phyloP scores from a whole-genome alignment of 2,113 vertebrate species.

The Corythornis vintsioides region DNA sequence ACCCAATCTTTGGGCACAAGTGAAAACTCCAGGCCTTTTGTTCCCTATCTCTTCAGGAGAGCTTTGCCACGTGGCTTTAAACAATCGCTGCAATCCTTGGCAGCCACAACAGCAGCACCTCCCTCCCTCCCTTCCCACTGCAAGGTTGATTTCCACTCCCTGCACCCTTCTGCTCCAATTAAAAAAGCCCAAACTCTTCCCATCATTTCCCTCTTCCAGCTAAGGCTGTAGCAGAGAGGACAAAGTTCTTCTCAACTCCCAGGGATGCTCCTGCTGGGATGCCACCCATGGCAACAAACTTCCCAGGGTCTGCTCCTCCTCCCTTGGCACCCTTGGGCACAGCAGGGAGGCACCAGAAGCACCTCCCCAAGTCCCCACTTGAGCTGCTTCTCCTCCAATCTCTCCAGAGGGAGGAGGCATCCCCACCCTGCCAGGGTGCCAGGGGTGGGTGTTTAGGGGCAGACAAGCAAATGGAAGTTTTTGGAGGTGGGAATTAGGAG shows the following conservation, averaged over 20 bases:
- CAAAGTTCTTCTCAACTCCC: not conserved
- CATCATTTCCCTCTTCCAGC: not conserved
- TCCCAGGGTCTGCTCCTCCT: not conserved
- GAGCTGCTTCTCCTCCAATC: not conserved
- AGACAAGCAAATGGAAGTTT: not conserved
- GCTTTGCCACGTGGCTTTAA: not conserved
- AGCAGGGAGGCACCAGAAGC: not conserved
- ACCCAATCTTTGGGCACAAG: not conserved
- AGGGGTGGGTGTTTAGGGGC: not conserved
- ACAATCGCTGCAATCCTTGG: not conserved
- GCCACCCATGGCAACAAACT: no score
- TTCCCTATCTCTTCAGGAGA: not conserved
- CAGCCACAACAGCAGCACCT: not conserved
- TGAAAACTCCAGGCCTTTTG: not conserved
- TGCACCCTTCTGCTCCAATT: not conserved
- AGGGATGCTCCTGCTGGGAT: fast-evolving
- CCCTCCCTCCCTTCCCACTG: not conserved
- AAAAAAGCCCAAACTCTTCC: no score
- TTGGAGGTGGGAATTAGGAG: not conserved
- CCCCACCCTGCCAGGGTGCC: no score
- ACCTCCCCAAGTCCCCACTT: not conserved
- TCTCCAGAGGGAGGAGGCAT: not conserved
- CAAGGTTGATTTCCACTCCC: not conserved
- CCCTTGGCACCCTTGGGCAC: not conserved
- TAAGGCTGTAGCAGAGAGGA: not conserved